These are phyloP conservation scores for Coecobrya sp. DNA, from an alignment of 2,888 invertebrate species.

Conservation along the genomic window DNA sequence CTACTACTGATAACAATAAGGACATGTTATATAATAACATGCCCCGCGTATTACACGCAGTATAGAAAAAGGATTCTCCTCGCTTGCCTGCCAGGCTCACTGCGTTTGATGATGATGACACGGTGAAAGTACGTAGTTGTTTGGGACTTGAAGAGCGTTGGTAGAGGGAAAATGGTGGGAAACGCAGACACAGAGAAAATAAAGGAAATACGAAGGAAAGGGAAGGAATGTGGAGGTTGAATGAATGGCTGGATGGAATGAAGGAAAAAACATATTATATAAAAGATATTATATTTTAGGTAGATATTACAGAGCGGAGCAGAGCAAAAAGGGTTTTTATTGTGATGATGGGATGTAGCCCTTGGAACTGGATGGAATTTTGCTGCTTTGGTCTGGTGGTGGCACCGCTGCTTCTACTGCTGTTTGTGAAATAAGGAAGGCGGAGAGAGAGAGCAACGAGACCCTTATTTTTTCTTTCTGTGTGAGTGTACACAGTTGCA, in stretches of 20 bases:
- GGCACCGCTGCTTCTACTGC: background rate
- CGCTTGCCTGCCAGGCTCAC: background rate
- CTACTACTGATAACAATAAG: too few species aligned
- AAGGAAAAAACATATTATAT: background rate
- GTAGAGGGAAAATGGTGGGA: background rate
- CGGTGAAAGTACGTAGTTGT: background rate
- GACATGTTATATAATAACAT: too few species aligned
- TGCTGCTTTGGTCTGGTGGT: background rate
- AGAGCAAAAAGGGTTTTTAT: too few species aligned
- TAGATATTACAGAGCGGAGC: too few species aligned
- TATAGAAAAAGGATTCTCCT: too few species aligned
- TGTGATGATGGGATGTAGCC: background rate
- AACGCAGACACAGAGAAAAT: background rate
- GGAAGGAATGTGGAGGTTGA: background rate
- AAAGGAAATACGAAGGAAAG: background rate
- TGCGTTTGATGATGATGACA: background rate
- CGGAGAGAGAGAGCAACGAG: background rate
- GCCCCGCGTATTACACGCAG: too few species aligned
- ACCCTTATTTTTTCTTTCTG: constrained; percentile 8
- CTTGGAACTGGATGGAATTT: constrained; percentile 8
- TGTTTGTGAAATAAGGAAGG: constrained; percentile 32
- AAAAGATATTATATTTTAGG: background rate
- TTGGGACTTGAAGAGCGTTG: background rate
- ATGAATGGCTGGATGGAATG: background rate
- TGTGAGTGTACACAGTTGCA: background rate